Conservation (phyloP, 2,888 invertebrate species). For the Lampropteryx suffumata region DNA sequence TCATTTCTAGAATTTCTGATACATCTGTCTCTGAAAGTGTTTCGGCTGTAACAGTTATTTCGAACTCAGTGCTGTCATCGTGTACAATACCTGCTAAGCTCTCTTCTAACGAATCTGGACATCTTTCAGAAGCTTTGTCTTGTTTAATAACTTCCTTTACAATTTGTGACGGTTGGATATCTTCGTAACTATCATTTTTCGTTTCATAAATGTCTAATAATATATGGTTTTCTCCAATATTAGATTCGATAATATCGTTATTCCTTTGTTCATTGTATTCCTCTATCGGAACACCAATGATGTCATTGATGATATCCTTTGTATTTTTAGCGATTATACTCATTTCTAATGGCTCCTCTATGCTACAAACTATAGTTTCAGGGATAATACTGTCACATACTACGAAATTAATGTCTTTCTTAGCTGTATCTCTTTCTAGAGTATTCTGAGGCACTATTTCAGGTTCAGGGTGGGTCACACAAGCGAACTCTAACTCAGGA, state of each 20-base stretch:
- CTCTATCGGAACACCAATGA: slow-evolving; percentile 18
- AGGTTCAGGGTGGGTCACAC: slow-evolving; percentile 50
- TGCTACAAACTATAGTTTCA: not conserved
- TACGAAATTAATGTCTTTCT: not conserved
- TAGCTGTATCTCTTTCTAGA: not conserved
- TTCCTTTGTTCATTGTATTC: not conserved
- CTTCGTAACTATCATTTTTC: slow-evolving; percentile 35
- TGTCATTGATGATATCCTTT: slow-evolving; percentile 26
- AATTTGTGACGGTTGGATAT: slow-evolving; percentile 45
- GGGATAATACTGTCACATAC: not conserved
- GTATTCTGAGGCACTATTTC: not conserved
- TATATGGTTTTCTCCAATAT: not conserved
- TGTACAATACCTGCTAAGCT: slow-evolving; percentile 23
- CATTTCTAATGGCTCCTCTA: slow-evolving; percentile 20
- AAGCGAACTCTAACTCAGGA: slow-evolving; percentile 76
- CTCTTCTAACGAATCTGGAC: slow-evolving; percentile 15
- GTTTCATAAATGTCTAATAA: slow-evolving; percentile 21
- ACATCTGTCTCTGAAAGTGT: slow-evolving; percentile 60
- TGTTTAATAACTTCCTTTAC: slow-evolving; percentile 47
- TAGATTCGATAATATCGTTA: not conserved
- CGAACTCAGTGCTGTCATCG: slow-evolving; percentile 36
- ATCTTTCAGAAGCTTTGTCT: slow-evolving; percentile 39
- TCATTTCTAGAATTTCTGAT: slow-evolving; percentile 18
- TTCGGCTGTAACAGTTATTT: slow-evolving; percentile 65
- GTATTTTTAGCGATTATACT: slow-evolving; percentile 17